phyloP scores from a whole-genome alignment of 1,140 invertebrate genomes.

The Rhizoglyphus robini region DNA sequence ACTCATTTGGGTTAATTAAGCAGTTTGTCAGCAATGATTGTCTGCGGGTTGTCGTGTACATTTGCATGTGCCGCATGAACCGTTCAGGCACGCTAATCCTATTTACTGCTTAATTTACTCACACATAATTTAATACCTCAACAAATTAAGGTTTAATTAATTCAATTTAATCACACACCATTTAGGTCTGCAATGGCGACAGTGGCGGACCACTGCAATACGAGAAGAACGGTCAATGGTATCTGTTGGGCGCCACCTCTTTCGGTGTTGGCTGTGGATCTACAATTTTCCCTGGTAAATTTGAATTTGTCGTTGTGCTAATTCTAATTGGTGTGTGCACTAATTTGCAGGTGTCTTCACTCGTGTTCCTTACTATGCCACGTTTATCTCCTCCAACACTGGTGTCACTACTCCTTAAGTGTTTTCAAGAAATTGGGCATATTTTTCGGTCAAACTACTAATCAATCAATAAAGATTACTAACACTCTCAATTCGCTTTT shows the following conservation, averaged over 20 bases:
- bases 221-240: constrained; percentile 56
- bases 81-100: too few species aligned
- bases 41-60: too few species aligned
- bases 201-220: constrained; percentile 68
- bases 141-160: not conserved
- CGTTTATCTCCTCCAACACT: not conserved
- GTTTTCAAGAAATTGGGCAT: not conserved
- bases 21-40: not conserved
- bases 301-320: not conserved
- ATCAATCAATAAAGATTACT: not conserved
- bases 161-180: not conserved
- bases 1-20: not conserved
- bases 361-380: not conserved
- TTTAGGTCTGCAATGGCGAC: constrained; percentile 48
- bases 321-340: not conserved
- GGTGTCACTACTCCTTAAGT: not conserved
- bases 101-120: not conserved
- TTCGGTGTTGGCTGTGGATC: constrained; percentile 30
- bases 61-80: too few species aligned
- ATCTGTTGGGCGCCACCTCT: constrained; percentile 65
- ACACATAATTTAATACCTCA: not conserved
- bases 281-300: not conserved
- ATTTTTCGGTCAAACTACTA: not conserved
- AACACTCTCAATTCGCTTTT: too few species aligned
- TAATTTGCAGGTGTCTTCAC: not conserved